These are phyloP conservation scores for Campylomormyrus tamandua DNA, from an alignment of 2,113 vertebrate genomes.

Conservation along the genomic window DNA sequence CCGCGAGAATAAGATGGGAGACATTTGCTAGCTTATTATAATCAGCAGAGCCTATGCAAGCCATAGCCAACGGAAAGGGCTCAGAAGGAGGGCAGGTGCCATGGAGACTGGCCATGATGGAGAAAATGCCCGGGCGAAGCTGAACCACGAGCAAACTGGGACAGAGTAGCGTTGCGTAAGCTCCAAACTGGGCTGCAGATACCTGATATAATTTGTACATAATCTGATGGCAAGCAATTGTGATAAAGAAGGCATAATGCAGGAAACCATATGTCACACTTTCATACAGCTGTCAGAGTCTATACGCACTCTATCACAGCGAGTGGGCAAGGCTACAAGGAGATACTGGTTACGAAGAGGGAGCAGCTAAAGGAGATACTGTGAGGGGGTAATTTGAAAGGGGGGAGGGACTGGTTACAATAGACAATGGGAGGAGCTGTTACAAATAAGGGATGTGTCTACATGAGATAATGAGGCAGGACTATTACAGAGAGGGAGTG, in stretches of 20 bases:
- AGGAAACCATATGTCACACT: background rate
- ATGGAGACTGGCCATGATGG: constrained; percentile 21
- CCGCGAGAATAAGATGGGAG: constrained; percentile 13
- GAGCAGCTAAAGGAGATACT: background rate
- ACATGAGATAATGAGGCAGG: background rate
- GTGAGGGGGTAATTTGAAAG: background rate
- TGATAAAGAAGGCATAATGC: background rate
- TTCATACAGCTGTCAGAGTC: background rate
- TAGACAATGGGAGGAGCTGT: background rate
- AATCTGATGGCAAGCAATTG: background rate
- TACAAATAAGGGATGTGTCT: background rate
- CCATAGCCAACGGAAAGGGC: background rate
- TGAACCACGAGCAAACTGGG: background rate
- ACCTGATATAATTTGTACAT: background rate
- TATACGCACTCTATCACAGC: background rate
- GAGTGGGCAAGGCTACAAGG: background rate
- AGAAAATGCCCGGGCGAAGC: background rate
- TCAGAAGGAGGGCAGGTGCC: constrained; percentile 45
- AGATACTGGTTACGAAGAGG: background rate
- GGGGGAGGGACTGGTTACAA: background rate
- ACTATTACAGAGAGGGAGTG: background rate
- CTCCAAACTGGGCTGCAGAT: background rate
- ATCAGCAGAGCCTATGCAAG: constrained; percentile 3
- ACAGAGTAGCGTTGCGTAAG: background rate
- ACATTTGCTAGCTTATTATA: constrained; percentile 18